Conservation (phyloP, 2,113 vertebrate species). For the Sula dactylatra region DNA sequence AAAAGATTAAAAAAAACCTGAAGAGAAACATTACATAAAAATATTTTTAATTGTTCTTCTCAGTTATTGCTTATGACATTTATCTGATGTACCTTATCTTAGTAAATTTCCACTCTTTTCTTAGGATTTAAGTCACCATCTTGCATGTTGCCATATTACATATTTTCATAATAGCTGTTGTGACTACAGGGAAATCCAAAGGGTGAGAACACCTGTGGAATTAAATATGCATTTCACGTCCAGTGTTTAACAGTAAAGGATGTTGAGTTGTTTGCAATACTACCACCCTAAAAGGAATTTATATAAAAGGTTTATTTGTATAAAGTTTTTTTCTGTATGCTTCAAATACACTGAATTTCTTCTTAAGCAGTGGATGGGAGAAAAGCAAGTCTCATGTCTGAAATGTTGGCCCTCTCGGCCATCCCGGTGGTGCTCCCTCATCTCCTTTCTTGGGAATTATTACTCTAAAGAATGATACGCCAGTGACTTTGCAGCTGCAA, state of each 20-base stretch:
- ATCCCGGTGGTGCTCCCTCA: neutral
- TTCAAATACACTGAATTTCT: neutral
- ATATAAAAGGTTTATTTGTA: neutral
- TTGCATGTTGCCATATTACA: rapidly evolving
- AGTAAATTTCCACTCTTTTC: neutral
- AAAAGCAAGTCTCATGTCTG: neutral
- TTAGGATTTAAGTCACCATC: neutral
- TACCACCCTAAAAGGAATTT: neutral
- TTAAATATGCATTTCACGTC: neutral
- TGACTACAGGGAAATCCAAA: neutral
- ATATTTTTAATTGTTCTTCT: neutral
- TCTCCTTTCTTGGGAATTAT: neutral
- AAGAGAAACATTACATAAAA: neutral
- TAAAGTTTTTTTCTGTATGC: neutral
- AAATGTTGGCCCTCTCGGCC: rapidly evolving
- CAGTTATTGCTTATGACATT: neutral
- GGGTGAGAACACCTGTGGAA: rapidly evolving
- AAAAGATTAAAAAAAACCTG: neutral
- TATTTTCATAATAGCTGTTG: neutral
- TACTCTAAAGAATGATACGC: neutral
- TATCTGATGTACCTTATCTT: neutral
- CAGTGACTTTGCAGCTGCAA: neutral
- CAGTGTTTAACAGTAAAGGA: neutral
- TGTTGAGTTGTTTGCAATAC: neutral
- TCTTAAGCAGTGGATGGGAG: neutral